Base-by-base conservation (phyloP, 2,888 invertebrate species). In the Odontomyia ornata region DNA sequence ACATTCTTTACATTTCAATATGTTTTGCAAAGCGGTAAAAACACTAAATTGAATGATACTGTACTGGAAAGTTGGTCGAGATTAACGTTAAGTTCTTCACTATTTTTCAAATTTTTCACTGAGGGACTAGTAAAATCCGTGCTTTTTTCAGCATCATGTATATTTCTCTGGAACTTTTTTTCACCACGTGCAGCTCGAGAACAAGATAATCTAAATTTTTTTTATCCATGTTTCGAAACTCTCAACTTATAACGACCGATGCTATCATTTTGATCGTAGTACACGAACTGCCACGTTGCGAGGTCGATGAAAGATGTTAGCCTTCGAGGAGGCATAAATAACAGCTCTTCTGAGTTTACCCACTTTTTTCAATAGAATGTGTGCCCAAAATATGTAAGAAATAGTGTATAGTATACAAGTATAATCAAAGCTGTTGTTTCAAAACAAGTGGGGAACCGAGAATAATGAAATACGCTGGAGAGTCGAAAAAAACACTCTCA, bases 111-210 rank as follows among this genome's bases (percentile, higher is more conserved):
- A 28, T 75, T 75, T 13, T n/a, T 57, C n/a, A 60, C 36, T 57
- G 75, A 60, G 25, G 75, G 27, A 72, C 75, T 75, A 60, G 75
- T 36, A 57, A 56, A 30, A 25, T 56, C 57, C 75, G n/a, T 75
- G 28, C 60, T 57, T 36, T 56, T 27, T 57, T 56, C 43, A 30
- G 9, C 36, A 25, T 18, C 23, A 60, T 57, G 9, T 36, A 18
- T 56, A 75, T 75, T 75, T 64, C 30, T n/a, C 27, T 30, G 27
- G n/a, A 64, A 30, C 23, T 64, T 27, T 64, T 64, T 64, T 28
- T 64, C 28, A 30, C 28, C 15, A 28, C 64, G 13, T 28, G 11
- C 13, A 30, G 64, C 4, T 64, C 64, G 64, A 28, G 27, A 5
- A 64, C 64, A 28, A 30, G 13, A 13, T 13, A 15, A 28, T 64